A percentile compares a stretch with the other conserved stretches of the same genome.
These are phyloP conservation scores for Ictidomys tridecemlineatus DNA, from an alignment of 2,113 vertebrate species.

Conservation along the genomic window DNA sequence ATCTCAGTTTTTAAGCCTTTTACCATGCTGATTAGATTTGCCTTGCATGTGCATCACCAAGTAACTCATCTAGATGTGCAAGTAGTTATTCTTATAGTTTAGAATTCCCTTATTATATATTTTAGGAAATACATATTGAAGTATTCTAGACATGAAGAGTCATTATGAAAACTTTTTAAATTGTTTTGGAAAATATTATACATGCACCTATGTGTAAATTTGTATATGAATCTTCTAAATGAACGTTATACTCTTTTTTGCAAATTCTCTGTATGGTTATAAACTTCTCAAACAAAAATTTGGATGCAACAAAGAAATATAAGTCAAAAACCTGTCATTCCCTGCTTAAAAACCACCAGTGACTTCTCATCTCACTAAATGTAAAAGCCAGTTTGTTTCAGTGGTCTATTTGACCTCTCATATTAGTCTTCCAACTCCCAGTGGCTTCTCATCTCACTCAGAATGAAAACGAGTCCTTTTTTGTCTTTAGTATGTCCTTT, in stretches of 20 bases:
- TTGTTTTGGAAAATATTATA: slow-evolving; percentile 19
- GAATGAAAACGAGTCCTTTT: slow-evolving; percentile 34
- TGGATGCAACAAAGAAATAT: background rate
- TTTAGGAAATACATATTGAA: slow-evolving; percentile 47
- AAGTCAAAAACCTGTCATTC: background rate
- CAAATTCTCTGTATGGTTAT: slow-evolving; percentile 24
- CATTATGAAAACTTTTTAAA: slow-evolving; percentile 46
- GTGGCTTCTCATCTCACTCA: slow-evolving; percentile 45
- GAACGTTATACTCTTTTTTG: background rate
- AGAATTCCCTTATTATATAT: background rate
- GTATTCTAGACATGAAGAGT: slow-evolving; percentile 48
- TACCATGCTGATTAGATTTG: slow-evolving; percentile 29
- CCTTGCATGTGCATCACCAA: background rate
- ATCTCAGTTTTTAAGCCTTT: slow-evolving; percentile 54
- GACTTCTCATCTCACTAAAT: background rate
- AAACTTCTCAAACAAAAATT: slow-evolving; percentile 57
- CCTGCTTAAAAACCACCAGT: background rate
- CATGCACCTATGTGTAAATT: background rate
- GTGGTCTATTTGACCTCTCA: background rate
- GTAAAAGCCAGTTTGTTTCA: background rate
- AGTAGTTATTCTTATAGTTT: slow-evolving; percentile 22
- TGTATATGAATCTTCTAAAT: background rate
- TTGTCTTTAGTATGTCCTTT: slow-evolving; percentile 13
- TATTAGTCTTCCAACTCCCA: background rate
- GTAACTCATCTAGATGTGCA: background rate